Percentiles rank a stretch among this genome's conserved stretches.
These are phyloP conservation scores for Corythucha ciliata DNA, from an alignment of 2,888 invertebrate species.

Conservation along the genomic window DNA sequence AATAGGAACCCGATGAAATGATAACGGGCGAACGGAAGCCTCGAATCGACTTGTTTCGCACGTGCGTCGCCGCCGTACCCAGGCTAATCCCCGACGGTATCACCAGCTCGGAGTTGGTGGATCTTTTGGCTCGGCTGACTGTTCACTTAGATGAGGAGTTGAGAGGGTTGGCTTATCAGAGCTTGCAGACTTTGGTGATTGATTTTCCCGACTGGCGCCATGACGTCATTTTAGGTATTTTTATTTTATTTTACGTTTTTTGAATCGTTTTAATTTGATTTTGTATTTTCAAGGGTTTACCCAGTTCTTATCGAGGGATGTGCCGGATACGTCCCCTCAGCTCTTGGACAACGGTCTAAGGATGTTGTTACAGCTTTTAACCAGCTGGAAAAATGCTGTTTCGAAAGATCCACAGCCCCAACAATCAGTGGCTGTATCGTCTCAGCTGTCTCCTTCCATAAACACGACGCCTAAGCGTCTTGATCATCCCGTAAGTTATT, in stretches of 20 bases:
- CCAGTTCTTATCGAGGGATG: constrained; percentile 87
- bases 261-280: not conserved
- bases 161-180: constrained; percentile 84
- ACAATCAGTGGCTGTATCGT: constrained; percentile 9
- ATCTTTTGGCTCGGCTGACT: constrained; percentile 83
- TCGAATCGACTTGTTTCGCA: constrained; percentile 92
- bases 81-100: constrained; percentile 95
- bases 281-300: constrained; percentile 59
- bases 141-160: constrained; percentile 99
- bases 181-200: constrained; percentile 86
- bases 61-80: constrained; percentile 97
- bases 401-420: constrained; percentile 31
- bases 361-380: constrained; percentile 82
- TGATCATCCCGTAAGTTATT: constrained; percentile 29
- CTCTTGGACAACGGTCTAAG: constrained; percentile 88
- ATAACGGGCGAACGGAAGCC: constrained; percentile 94
- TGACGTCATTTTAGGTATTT: constrained; percentile 65
- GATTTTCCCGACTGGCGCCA: constrained; percentile 98
- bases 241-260: not conserved
- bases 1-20: constrained; percentile 77
- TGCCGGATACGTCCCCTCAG: constrained; percentile 79
- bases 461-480: constrained; percentile 29
- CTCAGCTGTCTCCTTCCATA: constrained; percentile 29
- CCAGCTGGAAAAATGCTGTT: constrained; percentile 83
- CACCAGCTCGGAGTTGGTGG: constrained; percentile 88